Conservation (phyloP, 2,888 invertebrate species). For the Eupithecia subumbrata region DNA sequence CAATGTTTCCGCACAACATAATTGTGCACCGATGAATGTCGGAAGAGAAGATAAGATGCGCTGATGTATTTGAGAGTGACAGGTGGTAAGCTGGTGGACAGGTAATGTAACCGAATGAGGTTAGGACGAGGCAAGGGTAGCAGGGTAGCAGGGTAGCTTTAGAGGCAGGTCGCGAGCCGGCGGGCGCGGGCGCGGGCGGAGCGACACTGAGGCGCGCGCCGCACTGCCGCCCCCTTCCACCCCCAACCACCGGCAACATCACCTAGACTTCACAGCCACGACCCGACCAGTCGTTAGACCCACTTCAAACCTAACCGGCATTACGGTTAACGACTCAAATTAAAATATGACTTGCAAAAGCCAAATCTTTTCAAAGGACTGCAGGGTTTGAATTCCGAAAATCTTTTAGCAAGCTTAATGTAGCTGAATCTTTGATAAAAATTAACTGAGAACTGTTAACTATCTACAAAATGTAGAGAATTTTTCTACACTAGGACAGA, state of each 20-base stretch:
- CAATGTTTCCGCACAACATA: conserved; percentile 41
- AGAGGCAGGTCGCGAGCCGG: conserved; percentile 71
- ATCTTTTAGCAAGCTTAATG: background rate
- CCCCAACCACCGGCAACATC: conserved; percentile 50
- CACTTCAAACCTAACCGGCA: conserved; percentile 38
- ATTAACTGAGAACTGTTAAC: conserved; percentile 8
- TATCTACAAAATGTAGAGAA: conserved; percentile 11
- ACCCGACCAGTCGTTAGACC: conserved; percentile 49
- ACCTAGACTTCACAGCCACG: conserved; percentile 62
- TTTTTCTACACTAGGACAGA: conserved; percentile 17
- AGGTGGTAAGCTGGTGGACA: conserved; percentile 62
- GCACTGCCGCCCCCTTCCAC: conserved; percentile 61
- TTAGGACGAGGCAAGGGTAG: conserved; percentile 68
- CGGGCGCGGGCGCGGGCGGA: conserved; percentile 79
- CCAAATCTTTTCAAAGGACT: background rate
- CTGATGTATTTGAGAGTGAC: conserved; percentile 51
- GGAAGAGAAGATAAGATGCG: conserved; percentile 40
- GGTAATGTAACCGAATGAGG: conserved; percentile 69
- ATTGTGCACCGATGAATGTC: conserved; percentile 35
- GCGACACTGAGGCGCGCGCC: conserved; percentile 81
- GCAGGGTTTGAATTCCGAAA: background rate
- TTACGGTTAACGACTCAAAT: conserved; percentile 35
- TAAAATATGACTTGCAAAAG: conserved; percentile 11
- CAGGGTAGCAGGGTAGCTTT: conserved; percentile 53
- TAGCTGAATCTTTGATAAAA: background rate